Evolutionary conservation across 2,888 invertebrate genomes (phyloP), one percentile per base, ranked within the genome.

Genomic region (Calliopum simillimum): DNA sequence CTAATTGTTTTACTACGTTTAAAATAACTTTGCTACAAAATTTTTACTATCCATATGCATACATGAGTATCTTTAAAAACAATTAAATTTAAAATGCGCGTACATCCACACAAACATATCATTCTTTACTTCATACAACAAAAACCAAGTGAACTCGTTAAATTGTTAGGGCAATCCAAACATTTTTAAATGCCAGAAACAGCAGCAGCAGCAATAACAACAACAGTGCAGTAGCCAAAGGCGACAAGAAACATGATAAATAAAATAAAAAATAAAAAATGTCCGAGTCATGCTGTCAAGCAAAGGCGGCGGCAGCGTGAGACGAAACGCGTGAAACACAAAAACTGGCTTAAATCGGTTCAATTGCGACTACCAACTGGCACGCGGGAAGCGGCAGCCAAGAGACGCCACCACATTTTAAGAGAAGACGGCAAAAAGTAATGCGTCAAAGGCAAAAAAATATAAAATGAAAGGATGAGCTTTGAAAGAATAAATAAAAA

Each of bases 321-420:
- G 4, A 21, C 53, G 43, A 19, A 33, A 33, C 16, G 59, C n/a
- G 59, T 59, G 43, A n/a, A 4, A 43, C 59, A 59, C 43, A 43
- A 41, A 59, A 59, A 59, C 59, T 16, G 43, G 59, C 4, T 43
- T 16, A 59, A 59, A 59, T 59, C 59, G 19, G 41, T 59, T 59
- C 59, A 43, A 59, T 43, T 59, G 43, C 16, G 51, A 5, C 19
- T 21, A 51, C n/a, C 51, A 51, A 51, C 5, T 51, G 8, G 21
- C 51, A 33, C 33, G 33, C 33, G 33, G 33, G 6, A 4, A 33
- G 2, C 33, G 6, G 33, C 6, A 33, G 33, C 33, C 33, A 33
- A 6, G 33, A 33, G 33, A 33, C 3, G 33, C 33, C 33, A 33
- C n/a, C 3, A 33, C 33, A 33, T 33, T 33, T 33, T 33, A 33